Base-by-base conservation (phyloP, 2,113 vertebrate species). In the Ammodramus savannarum region DNA sequence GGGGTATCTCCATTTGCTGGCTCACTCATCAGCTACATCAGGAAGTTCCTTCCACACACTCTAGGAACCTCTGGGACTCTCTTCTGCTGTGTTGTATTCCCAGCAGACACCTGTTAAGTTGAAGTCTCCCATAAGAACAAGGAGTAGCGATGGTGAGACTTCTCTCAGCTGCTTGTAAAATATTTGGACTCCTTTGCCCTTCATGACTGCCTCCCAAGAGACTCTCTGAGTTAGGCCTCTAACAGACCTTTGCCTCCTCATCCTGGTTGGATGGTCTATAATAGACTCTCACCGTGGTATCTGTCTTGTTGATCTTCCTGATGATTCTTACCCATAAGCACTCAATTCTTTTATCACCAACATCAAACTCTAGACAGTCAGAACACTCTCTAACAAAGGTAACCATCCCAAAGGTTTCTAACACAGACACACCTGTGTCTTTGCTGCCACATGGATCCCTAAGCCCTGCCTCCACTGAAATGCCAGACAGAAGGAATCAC, bases 401-500 rank as follows among this genome's bases (percentile, higher is more conserved):
- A 25, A 48, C 10, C 3, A 1, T 49, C 52, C 34, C n/a, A 5
- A 7, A 38, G 11, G n/a, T 58, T 87, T 63, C 78, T 68, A 74
- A 51, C 11, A 13, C 9, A 62, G 27, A 32, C 48, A 29, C 19
- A 66, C 18, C n/a, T 38, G 22, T 0, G 0, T 36, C 43, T 68
- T 68, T 58, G n/a, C 65, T 34, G 17, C 7, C 4, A 9, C 13
- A 17, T 9, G 48, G 69, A 59, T 44, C 54, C 73, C 25, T 29
- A 32, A 21, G 3, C 17, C 23, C n/a, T 19, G 23, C 41, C 48
- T 49, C 32, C 59, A 57, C 8, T 27, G 36, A 82, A 32, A 27
- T 4, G 6, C 65, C 41, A 81, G 41, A 62, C 0, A 0, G 27
- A 59, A 85, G 52, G 27, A 61, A 41, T 66, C 3, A 2, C 31